Conservation (phyloP, 2,797 vertebrate genomes). For the Carcharodon carcharias region DNA sequence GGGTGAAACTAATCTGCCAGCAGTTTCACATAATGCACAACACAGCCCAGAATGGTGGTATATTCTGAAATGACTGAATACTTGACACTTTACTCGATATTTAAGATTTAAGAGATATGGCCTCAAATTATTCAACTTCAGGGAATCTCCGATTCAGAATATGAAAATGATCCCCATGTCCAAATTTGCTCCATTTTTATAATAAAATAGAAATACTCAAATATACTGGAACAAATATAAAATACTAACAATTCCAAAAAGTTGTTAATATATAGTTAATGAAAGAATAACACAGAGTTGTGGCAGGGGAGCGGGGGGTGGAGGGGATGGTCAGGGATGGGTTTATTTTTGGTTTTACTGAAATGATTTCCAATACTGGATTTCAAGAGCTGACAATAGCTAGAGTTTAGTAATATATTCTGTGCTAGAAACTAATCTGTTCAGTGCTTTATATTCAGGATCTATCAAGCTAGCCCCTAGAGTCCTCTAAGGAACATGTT, state of each 20-base stretch:
- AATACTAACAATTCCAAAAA: neutral
- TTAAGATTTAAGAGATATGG: neutral
- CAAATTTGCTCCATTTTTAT: neutral
- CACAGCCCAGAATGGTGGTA: neutral
- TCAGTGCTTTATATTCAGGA: conserved; percentile 18
- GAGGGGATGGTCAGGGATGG: neutral
- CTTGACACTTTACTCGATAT: neutral
- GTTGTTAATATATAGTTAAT: neutral
- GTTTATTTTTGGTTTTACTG: neutral
- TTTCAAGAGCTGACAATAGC: neutral
- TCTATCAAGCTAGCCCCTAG: neutral
- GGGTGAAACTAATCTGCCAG: neutral
- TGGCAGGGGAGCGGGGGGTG: neutral
- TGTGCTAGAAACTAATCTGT: neutral
- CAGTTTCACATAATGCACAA: neutral
- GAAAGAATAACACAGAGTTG: neutral
- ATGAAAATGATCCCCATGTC: neutral
- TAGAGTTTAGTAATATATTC: neutral
- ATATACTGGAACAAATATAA: neutral
- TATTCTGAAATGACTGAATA: neutral
- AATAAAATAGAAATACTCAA: neutral
- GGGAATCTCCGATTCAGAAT: neutral
- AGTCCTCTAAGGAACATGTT: neutral
- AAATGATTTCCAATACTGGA: neutral
- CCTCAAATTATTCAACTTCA: neutral